These are phyloP conservation scores for Poeciliopsis prolifica DNA, from an alignment of 2,113 vertebrate genomes.

Conservation along the genomic window DNA sequence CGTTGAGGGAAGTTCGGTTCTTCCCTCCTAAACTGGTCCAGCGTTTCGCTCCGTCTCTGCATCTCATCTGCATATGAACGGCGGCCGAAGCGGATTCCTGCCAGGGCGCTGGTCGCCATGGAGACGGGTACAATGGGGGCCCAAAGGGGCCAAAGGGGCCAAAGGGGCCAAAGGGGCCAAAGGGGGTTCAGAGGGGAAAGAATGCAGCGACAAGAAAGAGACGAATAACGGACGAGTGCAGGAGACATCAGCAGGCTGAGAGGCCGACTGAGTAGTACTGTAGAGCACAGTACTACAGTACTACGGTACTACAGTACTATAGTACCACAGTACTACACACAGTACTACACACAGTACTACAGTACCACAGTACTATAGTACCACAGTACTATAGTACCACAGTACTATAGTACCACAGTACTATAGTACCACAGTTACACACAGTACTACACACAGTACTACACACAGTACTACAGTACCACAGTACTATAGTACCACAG, in stretches of 20 bases:
- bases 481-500: no score
- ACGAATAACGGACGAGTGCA: conserved; percentile 1
- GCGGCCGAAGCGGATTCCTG: conserved; percentile 78
- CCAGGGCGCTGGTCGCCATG: conserved; percentile 84
- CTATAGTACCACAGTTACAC: no score
- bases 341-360: no score
- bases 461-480: no score
- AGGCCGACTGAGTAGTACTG: not conserved
- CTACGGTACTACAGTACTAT: no score
- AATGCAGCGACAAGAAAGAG: conserved; percentile 41
- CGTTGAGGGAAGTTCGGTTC: not conserved
- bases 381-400: no score
- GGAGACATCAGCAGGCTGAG: conserved; percentile 27
- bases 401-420: no score
- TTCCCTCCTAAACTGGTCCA: not conserved
- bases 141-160: no score
- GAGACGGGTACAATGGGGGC: conserved; percentile 86
- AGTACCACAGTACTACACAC: no score
- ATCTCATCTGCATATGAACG: conserved; percentile 89
- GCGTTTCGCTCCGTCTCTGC: conserved; percentile 21
- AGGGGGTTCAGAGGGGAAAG: conserved; percentile 59
- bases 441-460: no score
- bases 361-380: no score
- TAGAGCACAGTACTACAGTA: not conserved
- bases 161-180: conserved; percentile 38